Base-by-base conservation (phyloP, 2,113 vertebrate species). In the Hemibagrus wyckioides region DNA sequence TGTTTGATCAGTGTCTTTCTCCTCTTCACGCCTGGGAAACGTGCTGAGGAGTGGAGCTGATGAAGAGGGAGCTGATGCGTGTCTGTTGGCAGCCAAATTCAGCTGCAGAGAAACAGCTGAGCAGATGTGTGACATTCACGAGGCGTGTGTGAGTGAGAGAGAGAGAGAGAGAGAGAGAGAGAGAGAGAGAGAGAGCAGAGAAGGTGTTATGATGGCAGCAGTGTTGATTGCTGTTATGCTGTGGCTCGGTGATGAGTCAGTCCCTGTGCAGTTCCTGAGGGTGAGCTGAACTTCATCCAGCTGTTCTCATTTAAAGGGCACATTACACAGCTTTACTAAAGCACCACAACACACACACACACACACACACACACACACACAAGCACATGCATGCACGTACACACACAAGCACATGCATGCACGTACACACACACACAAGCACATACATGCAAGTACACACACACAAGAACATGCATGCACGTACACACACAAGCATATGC, bases 171-270 rank as follows among this genome's bases (percentile, higher is more conserved):
- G 61, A 13, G 87, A 76, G 67, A 85, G 89, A 0, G 92, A 87
- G 82, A 77, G 41, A 25, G 87, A 79, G 65, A 82, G 89, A 0
- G 41, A 79, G 57, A 23, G 75, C 71, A 84, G 41, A 69, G 79
- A 69, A 28, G 79, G 85, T 88, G 23, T 71, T 89, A 76, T 82
- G 80, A 36, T 88, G 88, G 83, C 90, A 84, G 90, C 63, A 86
- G 89, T 71, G 84, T 41, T 88, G 91, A 91, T 83, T 92, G 89
- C 82, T 28, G 44, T 39, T 69, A 85, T 61, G 57, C 54, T 10
- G 11, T 71, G 84, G 56, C 57, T 39, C 0, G 3, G 59, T 80
- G 76, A 86, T 80, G 85, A 77, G 57, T 77, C 36, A 63, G 54
- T 25, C 41, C 30, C 50, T 73, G n/a, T 36, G 50, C 65, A 36